phyloP scores from a whole-genome alignment of 2,113 vertebrate species.

The Andinoacara biseriatus region DNA sequence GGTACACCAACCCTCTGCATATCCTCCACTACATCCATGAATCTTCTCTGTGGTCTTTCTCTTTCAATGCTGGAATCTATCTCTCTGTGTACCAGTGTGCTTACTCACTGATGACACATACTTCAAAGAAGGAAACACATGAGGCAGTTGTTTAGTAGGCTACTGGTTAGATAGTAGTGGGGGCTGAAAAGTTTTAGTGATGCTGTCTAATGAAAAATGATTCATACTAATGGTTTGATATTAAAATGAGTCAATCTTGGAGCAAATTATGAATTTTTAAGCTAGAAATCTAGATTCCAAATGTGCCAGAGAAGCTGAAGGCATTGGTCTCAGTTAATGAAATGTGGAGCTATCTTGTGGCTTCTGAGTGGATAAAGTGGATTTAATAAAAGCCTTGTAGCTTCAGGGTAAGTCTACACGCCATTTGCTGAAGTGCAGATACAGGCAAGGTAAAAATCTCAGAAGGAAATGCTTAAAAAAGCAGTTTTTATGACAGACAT shows the following conservation, averaged over 20 bases:
- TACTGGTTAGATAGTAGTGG: background rate
- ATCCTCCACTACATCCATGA: background rate
- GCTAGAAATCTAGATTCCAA: background rate
- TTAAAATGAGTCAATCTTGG: background rate
- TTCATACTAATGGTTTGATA: constrained; percentile 13
- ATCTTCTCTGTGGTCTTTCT: background rate
- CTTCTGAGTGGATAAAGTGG: background rate
- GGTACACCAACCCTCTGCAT: background rate
- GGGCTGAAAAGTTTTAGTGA: background rate
- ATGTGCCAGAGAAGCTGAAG: background rate
- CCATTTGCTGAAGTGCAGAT: background rate
- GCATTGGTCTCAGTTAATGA: background rate
- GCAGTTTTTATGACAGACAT: background rate
- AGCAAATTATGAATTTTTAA: background rate
- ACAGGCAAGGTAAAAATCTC: background rate
- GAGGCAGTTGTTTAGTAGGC: background rate
- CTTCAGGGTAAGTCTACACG: background rate
- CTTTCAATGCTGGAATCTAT: background rate
- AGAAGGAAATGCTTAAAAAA: background rate
- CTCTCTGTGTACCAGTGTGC: background rate
- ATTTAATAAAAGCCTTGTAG: background rate
- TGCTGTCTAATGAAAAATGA: constrained; percentile 11
- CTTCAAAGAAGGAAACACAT: background rate
- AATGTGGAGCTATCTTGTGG: background rate
- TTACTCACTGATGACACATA: constrained; percentile 44